A percentile compares a stretch with the other conserved stretches of the same genome.
phyloP scores from a whole-genome alignment of 1,140 invertebrate genomes.

The Parapsyche elsis region DNA sequence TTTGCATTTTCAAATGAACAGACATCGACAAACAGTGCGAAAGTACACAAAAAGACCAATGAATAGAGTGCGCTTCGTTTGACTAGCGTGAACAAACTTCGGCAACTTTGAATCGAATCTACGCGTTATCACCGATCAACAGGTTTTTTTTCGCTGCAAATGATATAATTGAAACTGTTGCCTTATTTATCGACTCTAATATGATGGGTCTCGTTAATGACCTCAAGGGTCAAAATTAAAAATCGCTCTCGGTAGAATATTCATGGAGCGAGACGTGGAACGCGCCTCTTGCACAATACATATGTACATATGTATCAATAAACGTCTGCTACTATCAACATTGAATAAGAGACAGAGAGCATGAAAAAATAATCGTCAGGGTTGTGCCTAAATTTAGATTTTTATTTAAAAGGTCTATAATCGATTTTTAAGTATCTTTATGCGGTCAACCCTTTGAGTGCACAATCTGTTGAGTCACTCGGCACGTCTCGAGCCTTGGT shows the following conservation, averaged over 20 bases:
- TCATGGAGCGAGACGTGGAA: constrained; percentile 16
- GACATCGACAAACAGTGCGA: too few species aligned
- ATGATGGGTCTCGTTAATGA: constrained; percentile 12
- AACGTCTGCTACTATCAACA: neutral
- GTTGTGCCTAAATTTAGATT: too few species aligned
- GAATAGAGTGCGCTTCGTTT: neutral
- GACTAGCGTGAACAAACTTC: neutral
- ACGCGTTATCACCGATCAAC: constrained; percentile 26
- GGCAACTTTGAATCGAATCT: neutral
- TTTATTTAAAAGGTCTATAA: too few species aligned
- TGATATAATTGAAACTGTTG: neutral
- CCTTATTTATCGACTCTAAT: neutral
- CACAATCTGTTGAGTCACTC: neutral
- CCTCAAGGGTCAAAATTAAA: constrained; percentile 31
- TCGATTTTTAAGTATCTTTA: too few species aligned
- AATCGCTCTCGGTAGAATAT: neutral
- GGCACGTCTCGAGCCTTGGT: neutral
- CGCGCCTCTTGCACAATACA: neutral
- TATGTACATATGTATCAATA: neutral
- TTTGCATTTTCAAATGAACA: too few species aligned
- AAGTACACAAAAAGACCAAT: neutral
- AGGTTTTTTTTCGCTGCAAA: constrained; percentile 27
- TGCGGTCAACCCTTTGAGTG: neutral
- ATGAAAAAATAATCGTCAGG: neutral
- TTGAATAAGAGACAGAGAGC: neutral